These are phyloP conservation scores for Pangasius macronema DNA, from an alignment of 2,797 vertebrate species.

Conservation along the genomic window DNA sequence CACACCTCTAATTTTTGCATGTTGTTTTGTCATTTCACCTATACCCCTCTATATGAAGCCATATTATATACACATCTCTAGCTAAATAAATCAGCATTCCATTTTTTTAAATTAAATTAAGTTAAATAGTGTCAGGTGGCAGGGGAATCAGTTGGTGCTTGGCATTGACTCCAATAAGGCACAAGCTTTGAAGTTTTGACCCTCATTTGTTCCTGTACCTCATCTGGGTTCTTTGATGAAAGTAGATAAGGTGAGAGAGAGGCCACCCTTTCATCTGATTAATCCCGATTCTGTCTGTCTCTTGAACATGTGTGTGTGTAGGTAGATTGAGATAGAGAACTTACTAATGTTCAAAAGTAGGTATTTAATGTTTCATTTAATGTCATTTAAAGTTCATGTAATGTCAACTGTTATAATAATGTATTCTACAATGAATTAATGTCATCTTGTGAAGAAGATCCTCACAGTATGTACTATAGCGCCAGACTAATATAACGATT, in stretches of 20 bases:
- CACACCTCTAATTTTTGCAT: neutral
- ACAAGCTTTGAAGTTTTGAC: neutral
- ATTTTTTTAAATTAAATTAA: neutral
- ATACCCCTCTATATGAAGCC: neutral
- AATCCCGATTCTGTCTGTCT: conserved; percentile 3
- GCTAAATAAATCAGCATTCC: neutral
- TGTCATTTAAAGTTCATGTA: neutral
- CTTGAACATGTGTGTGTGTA: neutral
- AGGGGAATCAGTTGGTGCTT: neutral
- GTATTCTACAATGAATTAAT: neutral
- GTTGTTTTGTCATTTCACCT: conserved; percentile 1
- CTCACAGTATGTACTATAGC: neutral
- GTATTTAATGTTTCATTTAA: neutral
- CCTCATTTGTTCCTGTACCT: neutral
- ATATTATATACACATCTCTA: neutral
- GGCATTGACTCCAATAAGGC: neutral
- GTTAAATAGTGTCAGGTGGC: neutral
- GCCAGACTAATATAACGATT: neutral
- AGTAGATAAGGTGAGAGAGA: neutral
- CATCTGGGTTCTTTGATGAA: neutral
- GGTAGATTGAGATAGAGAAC: neutral
- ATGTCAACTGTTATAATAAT: neutral
- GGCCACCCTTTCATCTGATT: neutral
- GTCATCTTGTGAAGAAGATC: neutral
- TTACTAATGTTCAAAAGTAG: neutral